Base-by-base conservation (phyloP, 2,797 vertebrate genomes). In the Phyllotis vaccarum region DNA sequence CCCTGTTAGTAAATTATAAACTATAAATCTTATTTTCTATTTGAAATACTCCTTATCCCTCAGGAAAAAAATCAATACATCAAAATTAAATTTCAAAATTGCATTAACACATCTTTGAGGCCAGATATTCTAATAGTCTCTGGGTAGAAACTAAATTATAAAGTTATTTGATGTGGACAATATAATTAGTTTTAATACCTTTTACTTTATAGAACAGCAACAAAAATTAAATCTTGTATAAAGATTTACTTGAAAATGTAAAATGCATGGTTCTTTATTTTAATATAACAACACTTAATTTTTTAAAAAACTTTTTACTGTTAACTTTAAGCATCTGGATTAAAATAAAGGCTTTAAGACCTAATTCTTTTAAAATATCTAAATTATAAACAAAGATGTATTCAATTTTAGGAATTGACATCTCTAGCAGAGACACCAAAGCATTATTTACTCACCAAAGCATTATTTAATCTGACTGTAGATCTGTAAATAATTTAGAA, bases 1-100 rank as follows among this genome's bases (percentile, higher is more conserved):
- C 19, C 52, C 64, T 87, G 95, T 70, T 62, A 92, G 92, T 90
- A 87, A 95, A 83, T 40, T 94, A 94, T 76, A 96, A 92, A 92
- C 72, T 95, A 76, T 92, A 96, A 95, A 96, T 97, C 86, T 95
- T 91, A 96, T 93, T 96, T 97, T 97, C 89, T 74, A 95, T 97
- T 95, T 90, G 86, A 90, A 96, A 95, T 82, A 68, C 76, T 96
- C 96, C 75, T 96, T 89, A 89, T 92, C 94, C 94, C 95, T 52
- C 92, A 96, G 96, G 95, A 96, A 96, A 95, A 95, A 97, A 97
- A 97, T 97, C 97, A 96, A 97, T 97, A 94, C 68, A 89, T 96
- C 97, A 97, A 97, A 98, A 97, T 95, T 96, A 97, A 96, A 97
- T 96, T 95, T 97, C 95, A 94, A 90, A 95, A 91, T 83, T 94